Evolutionary conservation across 2,888 invertebrate genomes (phyloP), one percentile per base, ranked within the genome.

Genomic region (Capitulum mitella): DNA sequence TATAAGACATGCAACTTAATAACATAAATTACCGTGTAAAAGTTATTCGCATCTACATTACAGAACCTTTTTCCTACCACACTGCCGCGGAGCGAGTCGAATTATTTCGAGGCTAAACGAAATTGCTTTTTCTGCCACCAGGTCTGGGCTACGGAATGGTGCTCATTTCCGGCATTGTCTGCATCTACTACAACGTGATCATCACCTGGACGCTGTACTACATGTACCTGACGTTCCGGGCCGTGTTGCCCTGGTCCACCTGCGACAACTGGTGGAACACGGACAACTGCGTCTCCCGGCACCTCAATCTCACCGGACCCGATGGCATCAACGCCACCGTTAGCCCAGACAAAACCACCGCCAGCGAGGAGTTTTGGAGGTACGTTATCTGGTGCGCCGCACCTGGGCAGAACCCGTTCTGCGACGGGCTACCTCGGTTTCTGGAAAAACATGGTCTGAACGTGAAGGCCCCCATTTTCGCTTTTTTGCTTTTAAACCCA

Each of bases 191-290:
- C 86, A 92, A 94, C 79, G 91, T 94, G 0, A 91, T 96, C 76
- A 90, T 95, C 85, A 89, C 94, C 0, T 95, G 94, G 89, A 94
- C 95, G 0, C 84, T 95, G 75, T 89, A 92, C 82, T 96, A 94
- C 86, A 87, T 95, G 51, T 89, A 89, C 82, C 90, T 91, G 85
- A 91, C 92, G 32, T 89, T 93, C 82, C 87, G 86, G 79, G 85
- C 87, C 37, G 88, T 88, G 77, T 86, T 95, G 76, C 93, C 94
- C 16, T 95, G 94, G 94, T 87, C 90, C 77, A 88, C 88, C 81
- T 95, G 95, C 84, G 87, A 89, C 82, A 92, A 94, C 87, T 84
- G 89, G 64, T 97, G 95, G 95, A 96, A 96, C 85, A 92, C 93
- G 0, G 87, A 89, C 1, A 87, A 88, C 78, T 96, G 96, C 85